phyloP scores from a whole-genome alignment of 2,888 invertebrate species.

The Drosophila austrosaltans region DNA sequence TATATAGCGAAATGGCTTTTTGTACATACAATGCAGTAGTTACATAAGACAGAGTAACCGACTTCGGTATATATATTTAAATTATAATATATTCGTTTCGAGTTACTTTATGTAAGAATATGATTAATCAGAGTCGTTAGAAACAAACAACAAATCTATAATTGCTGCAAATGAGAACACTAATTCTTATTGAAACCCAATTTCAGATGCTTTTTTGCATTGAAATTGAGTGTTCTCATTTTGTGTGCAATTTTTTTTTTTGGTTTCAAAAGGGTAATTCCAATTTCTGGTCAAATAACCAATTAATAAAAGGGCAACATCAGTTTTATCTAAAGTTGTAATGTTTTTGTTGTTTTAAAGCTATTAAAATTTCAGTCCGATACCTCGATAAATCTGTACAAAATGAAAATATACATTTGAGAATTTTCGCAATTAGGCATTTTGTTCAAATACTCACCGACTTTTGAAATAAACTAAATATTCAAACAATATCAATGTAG shows the following conservation, averaged over 20 bases:
- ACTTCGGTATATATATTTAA: slow-evolving; percentile 33
- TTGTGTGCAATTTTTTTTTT: neutral
- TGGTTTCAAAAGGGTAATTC: slow-evolving; percentile 45
- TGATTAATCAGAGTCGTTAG: slow-evolving; percentile 2
- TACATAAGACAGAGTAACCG: slow-evolving; percentile 33
- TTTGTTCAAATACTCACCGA: slow-evolving; percentile 11
- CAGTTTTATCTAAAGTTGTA: neutral
- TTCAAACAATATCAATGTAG: slow-evolving; percentile 10
- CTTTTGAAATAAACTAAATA: slow-evolving; percentile 11
- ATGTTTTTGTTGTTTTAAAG: neutral
- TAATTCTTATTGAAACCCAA: slow-evolving; percentile 3
- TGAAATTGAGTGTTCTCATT: neutral
- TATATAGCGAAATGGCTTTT: slow-evolving; percentile 56
- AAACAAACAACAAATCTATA: neutral
- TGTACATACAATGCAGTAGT: slow-evolving; percentile 53
- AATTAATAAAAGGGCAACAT: slow-evolving; percentile 6
- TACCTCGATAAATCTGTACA: neutral
- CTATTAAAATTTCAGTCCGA: neutral
- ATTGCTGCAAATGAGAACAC: slow-evolving; percentile 5
- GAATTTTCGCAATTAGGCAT: slow-evolving; percentile 11
- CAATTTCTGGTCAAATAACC: slow-evolving; percentile 25
- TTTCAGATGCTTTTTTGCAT: neutral
- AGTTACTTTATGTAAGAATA: slow-evolving; percentile 28
- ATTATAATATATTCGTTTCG: slow-evolving; percentile 40
- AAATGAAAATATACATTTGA: neutral